These are phyloP conservation scores for Lepidostoma basale DNA, from an alignment of 1,140 invertebrate genomes.

Conservation along the genomic window DNA sequence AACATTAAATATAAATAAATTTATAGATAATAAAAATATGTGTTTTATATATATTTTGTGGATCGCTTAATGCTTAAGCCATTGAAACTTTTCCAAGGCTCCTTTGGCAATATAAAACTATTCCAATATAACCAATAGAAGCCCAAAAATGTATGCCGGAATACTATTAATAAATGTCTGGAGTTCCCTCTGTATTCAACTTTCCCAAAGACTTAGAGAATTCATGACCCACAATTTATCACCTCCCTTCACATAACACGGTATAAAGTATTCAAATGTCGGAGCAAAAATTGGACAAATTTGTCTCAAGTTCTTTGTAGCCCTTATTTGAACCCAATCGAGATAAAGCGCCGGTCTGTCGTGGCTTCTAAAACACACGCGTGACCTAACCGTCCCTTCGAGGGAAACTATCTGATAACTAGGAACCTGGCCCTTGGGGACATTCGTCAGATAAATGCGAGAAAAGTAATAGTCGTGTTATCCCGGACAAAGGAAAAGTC, in stretches of 20 bases:
- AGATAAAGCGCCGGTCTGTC: not conserved
- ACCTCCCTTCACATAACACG: not conserved
- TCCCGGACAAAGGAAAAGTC: not conserved
- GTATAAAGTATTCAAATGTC: conserved; percentile 1
- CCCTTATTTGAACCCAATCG: not conserved
- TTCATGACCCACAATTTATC: not conserved
- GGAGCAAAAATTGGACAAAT: conserved; percentile 8
- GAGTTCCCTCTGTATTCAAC: too few relatives aligned
- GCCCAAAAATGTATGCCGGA: too few relatives aligned
- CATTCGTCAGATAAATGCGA: not conserved
- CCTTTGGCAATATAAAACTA: too few relatives aligned
- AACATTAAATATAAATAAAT: too few relatives aligned
- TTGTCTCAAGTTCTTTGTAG: not conserved
- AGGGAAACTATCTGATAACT: not conserved
- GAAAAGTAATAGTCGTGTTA: conserved; percentile 6
- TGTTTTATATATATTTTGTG: too few relatives aligned
- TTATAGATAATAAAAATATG: too few relatives aligned
- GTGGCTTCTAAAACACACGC: not conserved
- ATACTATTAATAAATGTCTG: too few relatives aligned
- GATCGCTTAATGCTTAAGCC: too few relatives aligned
- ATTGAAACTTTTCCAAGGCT: too few relatives aligned
- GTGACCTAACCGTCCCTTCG: not conserved
- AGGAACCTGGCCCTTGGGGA: not conserved
- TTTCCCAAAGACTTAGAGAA: not conserved
- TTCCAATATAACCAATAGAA: too few relatives aligned